Conservation (phyloP, 2,797 vertebrate species). For the Nothura maculosa region DNA sequence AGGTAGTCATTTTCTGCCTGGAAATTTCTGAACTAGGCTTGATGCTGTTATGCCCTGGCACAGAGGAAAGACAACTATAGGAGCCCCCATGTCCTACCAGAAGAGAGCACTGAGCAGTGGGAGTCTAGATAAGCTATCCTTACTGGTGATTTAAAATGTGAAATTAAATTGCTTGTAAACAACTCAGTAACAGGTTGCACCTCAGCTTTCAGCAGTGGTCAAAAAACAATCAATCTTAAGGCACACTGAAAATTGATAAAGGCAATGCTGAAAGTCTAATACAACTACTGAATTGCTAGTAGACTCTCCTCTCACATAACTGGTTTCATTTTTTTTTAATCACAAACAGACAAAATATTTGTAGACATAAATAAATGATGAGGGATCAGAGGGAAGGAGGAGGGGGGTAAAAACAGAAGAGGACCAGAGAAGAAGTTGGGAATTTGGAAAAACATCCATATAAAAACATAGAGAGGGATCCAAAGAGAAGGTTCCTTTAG, state of each 20-base stretch:
- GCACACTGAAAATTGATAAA: not conserved
- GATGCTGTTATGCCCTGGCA: fast-evolving
- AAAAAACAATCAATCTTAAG: not conserved
- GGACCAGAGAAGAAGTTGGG: not conserved
- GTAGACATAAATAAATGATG: too few species aligned
- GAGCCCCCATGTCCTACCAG: not conserved
- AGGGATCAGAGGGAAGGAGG: too few species aligned
- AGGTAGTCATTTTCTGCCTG: not conserved
- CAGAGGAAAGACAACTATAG: not conserved
- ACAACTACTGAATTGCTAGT: not conserved
- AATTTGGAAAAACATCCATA: not conserved
- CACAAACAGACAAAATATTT: not conserved
- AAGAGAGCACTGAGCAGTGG: not conserved
- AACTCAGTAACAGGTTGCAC: not conserved
- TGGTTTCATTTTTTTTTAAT: not conserved
- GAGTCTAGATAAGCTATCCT: not conserved
- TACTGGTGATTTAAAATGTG: not conserved
- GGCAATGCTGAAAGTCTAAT: not conserved
- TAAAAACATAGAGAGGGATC: not conserved
- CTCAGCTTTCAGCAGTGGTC: not conserved
- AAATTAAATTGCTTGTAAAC: not conserved
- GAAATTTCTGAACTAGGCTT: not conserved
- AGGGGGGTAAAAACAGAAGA: not conserved
- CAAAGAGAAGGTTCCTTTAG: not conserved
- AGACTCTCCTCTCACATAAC: not conserved